Evolutionary conservation across 2,113 vertebrate genomes (phyloP), one percentile per base, ranked within the genome.

Genomic region (Sakesphorus luctuosus): DNA sequence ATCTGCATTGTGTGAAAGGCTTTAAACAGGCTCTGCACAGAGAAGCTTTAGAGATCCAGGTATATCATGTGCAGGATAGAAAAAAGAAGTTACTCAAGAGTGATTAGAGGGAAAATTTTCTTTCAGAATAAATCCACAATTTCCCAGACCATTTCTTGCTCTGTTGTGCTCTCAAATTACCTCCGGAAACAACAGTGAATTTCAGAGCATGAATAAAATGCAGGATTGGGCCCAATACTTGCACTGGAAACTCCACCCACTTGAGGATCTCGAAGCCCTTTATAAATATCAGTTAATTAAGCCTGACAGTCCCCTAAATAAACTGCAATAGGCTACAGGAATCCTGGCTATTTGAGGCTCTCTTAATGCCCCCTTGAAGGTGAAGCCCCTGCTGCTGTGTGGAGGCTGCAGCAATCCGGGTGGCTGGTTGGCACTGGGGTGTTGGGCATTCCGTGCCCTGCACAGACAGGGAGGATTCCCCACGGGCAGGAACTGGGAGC

Each of bases 281-380:
- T 96, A 96, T 90, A 97, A 96, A 95, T 88, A 95, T 87, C 88
- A 89, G 90, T 90, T 96, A 97, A 97, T 96, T 95, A 96, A 95
- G 44, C 44, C 76, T 95, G 96, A 96, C 96, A 97, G 84, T 69
- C 83, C 90, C 92, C 88, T 88, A 92, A 96, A 96, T 89, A 92
- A 96, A 89, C 86, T 87, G 93, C 90, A 89, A 3, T 65, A 63
- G 31, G 77, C 94, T 91, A 84, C 86, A 25, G 81, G 84, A 92
- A 91, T 89, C 20, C 18, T 71, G 65, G 65, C 69, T 96, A 36
- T 79, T 35, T 31, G 88, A 95, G 91, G 65, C 89, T 84, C 75
- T 94, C 73, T 82, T 83, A 72, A 91, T 88, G 89, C 79, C 58
- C 77, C 95, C 76, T 81, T 81, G 80, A 87, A 73, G 72, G 78